Conservation (phyloP, 2,113 vertebrate species). For the Prionailurus bengalensis region DNA sequence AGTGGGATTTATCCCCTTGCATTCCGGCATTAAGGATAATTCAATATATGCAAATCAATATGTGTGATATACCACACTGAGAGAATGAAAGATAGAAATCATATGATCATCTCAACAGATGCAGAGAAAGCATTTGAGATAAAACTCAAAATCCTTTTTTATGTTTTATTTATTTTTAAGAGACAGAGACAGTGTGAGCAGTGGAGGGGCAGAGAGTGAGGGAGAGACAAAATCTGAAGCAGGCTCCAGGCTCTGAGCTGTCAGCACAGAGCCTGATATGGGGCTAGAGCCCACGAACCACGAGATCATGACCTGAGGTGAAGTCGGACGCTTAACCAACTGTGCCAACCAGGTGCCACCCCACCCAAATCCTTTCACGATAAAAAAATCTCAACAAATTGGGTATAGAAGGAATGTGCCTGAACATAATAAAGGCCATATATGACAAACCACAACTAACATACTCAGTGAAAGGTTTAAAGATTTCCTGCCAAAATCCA, state of each 20-base stretch:
- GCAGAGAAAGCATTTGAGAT: neutral
- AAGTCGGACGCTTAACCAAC: too few species aligned
- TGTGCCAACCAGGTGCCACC: too few species aligned
- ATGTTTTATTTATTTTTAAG: too few species aligned
- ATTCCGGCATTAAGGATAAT: neutral
- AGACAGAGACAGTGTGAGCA: too few species aligned
- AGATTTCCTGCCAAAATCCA: neutral
- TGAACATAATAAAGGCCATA: neutral
- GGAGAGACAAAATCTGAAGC: too few species aligned
- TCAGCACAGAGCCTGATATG: too few species aligned
- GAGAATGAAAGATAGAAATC: neutral
- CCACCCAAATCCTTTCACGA: neutral
- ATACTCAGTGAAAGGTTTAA: neutral
- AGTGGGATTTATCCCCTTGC: neutral
- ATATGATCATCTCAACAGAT: neutral
- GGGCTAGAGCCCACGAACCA: too few species aligned
- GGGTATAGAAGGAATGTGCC: neutral
- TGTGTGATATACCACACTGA: neutral
- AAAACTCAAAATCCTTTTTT: neutral
- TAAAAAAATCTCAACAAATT: neutral
- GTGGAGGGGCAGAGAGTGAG: too few species aligned
- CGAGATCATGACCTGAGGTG: too few species aligned
- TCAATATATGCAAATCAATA: neutral
- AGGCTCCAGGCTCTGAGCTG: too few species aligned
- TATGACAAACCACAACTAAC: neutral